These are phyloP conservation scores for Meloidogyne floridensis DNA, from an alignment of 1,140 invertebrate species.

Conservation along the genomic window DNA sequence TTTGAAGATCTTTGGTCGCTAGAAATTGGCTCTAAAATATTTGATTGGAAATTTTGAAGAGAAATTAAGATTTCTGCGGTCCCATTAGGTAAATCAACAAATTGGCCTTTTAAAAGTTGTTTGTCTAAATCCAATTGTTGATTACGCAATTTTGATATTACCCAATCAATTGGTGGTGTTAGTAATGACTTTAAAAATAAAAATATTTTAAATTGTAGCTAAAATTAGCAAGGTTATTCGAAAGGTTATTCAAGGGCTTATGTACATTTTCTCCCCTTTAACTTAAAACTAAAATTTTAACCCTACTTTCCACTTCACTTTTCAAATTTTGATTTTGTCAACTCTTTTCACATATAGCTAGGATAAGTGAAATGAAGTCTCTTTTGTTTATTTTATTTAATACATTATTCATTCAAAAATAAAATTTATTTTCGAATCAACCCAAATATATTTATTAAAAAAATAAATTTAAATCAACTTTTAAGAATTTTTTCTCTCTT, in stretches of 20 bases:
- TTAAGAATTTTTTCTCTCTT: no score
- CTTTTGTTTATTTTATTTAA: no score
- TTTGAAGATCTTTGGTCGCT: background rate
- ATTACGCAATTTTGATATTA: background rate
- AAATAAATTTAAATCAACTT: no score
- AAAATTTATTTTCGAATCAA: background rate
- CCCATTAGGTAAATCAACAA: constrained; percentile 22
- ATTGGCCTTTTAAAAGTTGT: constrained; percentile 15
- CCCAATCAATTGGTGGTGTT: constrained; percentile 25
- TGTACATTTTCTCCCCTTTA: no score
- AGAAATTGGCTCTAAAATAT: background rate
- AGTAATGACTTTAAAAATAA: constrained; percentile 16
- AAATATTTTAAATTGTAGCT: background rate
- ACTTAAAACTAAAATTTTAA: no score
- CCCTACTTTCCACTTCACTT: no score
- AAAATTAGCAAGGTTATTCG: no score
- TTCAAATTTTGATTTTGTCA: no score
- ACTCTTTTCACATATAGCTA: no score
- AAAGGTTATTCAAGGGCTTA: no score
- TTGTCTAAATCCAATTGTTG: constrained; percentile 3
- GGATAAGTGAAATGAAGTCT: no score
- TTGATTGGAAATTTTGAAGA: constrained; percentile 10
- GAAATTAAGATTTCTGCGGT: constrained; percentile 31
- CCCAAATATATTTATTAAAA: background rate
- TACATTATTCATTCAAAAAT: no score